Base-by-base conservation (phyloP, 1,140 invertebrate genomes). In the Drosophila biarmipes region DNA sequence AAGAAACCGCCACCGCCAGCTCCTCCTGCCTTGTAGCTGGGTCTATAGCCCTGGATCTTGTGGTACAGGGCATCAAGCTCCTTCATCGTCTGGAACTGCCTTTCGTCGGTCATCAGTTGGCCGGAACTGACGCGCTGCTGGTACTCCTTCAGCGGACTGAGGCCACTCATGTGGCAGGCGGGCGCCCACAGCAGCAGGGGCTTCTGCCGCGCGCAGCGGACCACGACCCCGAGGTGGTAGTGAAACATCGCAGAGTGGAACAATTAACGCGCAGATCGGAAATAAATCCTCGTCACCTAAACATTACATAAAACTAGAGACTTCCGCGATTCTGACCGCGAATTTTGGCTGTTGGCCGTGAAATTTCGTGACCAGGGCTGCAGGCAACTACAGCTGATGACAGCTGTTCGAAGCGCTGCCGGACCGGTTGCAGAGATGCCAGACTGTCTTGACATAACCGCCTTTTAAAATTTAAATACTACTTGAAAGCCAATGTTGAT, bases 21-120 rank as follows among this genome's bases (percentile, higher is more conserved):
- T n/a, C 91, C 43, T 68, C 80, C 38, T 14, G 63, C 24, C 37
- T 76, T 78, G 74, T 92, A 93, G 19, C 91, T 90, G 21, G 95
- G 95, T 63, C 91, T 80, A 78, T 97, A 97, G 24, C 90, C 78
- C 63, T 93, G 90, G 2, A 97, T 92, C 55, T 95, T 93, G 27
- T 95, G 84, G 90, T 96, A 96, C 8, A 98, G 93, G 34, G 92
- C 91, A 79, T 98, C 95, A 15, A 98, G 93, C 43, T 93, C 93
- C 82, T 95, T 84, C 31, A 95, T 93, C 43, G 98, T 94, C 90
- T 93, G 93, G 40, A 94, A 91, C 92, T 98, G 97, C 90, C 95
- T 94, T 4, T 94, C 80, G 92, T 98, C 97, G 45, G 93, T 90
- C 49, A 93, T 85, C 34, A 97, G 79, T 89, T 96, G 93, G 0